Percentiles rank a stretch among this genome's conserved stretches.
Conservation (phyloP, 2,797 vertebrate species). For the Amblyopsis hoosieri region DNA sequence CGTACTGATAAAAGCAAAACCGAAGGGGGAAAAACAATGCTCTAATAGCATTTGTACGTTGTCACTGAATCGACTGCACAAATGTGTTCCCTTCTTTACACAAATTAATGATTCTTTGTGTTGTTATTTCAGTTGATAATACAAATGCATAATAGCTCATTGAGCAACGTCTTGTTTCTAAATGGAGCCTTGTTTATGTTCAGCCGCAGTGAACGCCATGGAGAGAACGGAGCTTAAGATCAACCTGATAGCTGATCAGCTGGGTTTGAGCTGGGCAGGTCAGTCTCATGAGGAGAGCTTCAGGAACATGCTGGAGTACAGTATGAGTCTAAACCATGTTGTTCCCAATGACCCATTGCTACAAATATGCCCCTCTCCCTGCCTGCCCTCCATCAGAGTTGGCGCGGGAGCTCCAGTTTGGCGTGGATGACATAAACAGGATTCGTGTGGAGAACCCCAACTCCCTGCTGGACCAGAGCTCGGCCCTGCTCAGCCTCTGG, state of each 20-base stretch:
- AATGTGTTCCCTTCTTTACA: no score
- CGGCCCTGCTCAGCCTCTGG: conserved; percentile 91
- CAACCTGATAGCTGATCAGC: conserved; percentile 90
- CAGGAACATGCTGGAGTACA: no score
- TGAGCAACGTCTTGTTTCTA: conserved; percentile 7
- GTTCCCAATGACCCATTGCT: not conserved
- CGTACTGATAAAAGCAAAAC: not conserved
- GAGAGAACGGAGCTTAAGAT: conserved; percentile 92
- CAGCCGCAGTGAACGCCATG: conserved; percentile 82
- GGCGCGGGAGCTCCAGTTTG: conserved; percentile 93
- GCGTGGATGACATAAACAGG: conserved; percentile 94
- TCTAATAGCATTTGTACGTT: not conserved
- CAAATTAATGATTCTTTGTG: no score
- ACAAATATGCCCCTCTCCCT: not conserved
- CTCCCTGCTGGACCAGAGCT: conserved; percentile 93
- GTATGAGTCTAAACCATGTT: no score
- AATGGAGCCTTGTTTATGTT: conserved; percentile 18
- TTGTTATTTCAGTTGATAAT: not conserved
- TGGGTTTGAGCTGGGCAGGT: conserved; percentile 98
- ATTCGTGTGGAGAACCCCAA: conserved; percentile 98
- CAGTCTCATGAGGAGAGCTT: conserved; percentile 47
- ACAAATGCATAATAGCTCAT: not conserved
- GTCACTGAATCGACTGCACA: not conserved
- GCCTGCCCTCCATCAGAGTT: conserved; percentile 68
- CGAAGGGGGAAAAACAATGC: not conserved